phyloP scores from a whole-genome alignment of 2,888 invertebrate species.

The Drosophila suboccidentalis region DNA sequence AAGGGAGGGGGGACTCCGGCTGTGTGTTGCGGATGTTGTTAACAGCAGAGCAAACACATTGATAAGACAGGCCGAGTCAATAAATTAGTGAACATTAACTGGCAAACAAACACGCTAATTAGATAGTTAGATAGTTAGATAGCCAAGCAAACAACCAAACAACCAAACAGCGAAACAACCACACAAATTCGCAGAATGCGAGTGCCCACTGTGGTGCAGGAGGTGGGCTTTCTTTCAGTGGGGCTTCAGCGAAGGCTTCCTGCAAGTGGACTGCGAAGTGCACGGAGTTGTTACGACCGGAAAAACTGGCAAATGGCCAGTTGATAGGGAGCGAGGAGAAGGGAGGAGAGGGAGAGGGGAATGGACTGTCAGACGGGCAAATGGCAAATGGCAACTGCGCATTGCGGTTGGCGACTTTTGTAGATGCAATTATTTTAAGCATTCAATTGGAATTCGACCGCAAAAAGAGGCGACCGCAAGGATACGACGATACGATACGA shows the following conservation, averaged over 20 bases:
- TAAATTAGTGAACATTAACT: constrained; percentile 66
- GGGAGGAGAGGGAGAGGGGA: background rate
- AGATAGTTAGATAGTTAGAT: constrained; percentile 69
- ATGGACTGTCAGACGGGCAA: constrained; percentile 22
- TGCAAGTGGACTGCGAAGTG: constrained; percentile 31
- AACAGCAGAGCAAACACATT: constrained; percentile 70
- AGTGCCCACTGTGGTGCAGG: constrained; percentile 3
- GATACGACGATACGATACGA: constrained; percentile 16
- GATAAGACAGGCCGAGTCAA: constrained; percentile 55
- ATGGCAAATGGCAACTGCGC: constrained; percentile 74
- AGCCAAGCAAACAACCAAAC: constrained; percentile 26
- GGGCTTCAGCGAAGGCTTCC: constrained; percentile 7
- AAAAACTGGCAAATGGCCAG: constrained; percentile 77
- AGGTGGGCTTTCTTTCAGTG: background rate
- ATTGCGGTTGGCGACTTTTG: constrained; percentile 72
- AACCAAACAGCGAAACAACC: background rate
- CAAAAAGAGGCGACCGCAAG: constrained; percentile 69
- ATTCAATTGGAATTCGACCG: constrained; percentile 81
- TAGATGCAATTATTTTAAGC: constrained; percentile 74
- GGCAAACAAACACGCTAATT: constrained; percentile 72
- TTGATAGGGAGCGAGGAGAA: background rate
- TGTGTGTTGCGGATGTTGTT: constrained; percentile 65
- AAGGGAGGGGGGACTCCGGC: background rate
- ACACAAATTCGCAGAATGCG: constrained; percentile 53
- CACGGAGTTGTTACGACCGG: constrained; percentile 56